These are phyloP conservation scores for Prionailurus bengalensis DNA, from an alignment of 2,113 vertebrate species.

Conservation along the genomic window DNA sequence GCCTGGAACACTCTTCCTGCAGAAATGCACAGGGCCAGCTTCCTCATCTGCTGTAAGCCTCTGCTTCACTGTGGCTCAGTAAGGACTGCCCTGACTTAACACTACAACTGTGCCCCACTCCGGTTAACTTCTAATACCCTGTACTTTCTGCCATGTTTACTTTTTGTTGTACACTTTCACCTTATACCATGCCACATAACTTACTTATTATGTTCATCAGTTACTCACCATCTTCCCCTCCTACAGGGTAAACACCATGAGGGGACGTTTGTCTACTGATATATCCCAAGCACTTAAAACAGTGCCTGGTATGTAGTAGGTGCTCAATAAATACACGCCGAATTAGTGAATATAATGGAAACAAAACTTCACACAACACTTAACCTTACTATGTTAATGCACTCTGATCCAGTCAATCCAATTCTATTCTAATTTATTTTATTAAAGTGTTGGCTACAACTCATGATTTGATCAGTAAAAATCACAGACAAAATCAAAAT, in stretches of 20 bases:
- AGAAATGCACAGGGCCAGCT: not conserved
- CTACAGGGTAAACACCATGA: not conserved
- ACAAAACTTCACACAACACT: not conserved
- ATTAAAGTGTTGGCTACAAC: not conserved
- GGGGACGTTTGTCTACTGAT: not conserved
- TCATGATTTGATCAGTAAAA: not conserved
- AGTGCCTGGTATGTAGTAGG: not conserved
- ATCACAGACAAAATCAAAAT: conserved; percentile 30
- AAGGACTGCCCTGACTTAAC: not conserved
- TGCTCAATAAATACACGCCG: not conserved
- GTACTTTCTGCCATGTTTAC: not conserved
- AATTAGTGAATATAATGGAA: not conserved
- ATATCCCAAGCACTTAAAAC: not conserved
- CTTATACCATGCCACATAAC: not conserved
- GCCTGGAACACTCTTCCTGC: not conserved
- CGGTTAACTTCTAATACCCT: not conserved
- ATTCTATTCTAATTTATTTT: not conserved
- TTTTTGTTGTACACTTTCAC: not conserved
- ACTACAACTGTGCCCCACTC: not conserved
- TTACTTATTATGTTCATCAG: not conserved
- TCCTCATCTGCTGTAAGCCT: not conserved
- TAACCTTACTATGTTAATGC: not conserved
- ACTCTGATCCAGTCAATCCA: not conserved
- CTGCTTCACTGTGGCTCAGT: not conserved
- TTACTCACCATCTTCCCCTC: not conserved